Percentiles rank a stretch among this genome's conserved stretches.
phyloP scores from a whole-genome alignment of 2,113 vertebrate genomes.

The Lasiurus borealis region DNA sequence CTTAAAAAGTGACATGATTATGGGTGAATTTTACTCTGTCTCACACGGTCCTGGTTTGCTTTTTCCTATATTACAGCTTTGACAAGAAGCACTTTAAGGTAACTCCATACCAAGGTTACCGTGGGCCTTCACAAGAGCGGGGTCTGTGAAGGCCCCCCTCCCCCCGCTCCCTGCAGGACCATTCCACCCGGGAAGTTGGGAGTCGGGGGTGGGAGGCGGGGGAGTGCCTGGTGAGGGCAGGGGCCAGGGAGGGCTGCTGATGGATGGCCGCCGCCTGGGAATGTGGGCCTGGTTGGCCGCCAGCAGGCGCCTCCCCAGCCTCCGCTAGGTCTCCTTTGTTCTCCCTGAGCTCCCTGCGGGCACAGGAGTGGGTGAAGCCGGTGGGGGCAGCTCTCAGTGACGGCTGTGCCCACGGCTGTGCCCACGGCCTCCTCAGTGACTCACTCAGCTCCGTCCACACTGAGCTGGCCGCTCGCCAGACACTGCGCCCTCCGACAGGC shows the following conservation, averaged over 20 bases:
- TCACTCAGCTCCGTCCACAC: accelerated
- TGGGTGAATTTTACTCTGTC: neutral
- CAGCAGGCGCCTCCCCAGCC: no score
- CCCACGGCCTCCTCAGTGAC: neutral
- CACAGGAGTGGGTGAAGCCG: no score
- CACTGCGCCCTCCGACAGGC: neutral
- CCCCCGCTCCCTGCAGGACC: neutral
- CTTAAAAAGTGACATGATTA: neutral
- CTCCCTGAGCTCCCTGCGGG: neutral
- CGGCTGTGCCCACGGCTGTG: accelerated
- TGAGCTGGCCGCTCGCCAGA: neutral
- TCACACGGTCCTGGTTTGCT: neutral
- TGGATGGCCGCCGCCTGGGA: no score
- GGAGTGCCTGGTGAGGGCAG: neutral
- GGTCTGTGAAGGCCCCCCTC: no score
- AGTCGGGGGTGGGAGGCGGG: no score
- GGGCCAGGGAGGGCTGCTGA: neutral
- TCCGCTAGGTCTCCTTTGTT: neutral
- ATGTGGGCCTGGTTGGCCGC: no score
- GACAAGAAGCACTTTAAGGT: neutral
- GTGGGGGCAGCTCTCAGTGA: accelerated
- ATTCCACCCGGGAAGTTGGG: neutral
- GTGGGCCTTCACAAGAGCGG: accelerated
- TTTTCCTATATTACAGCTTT: no score
- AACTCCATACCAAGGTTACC: accelerated